Percentiles rank a stretch among this genome's conserved stretches.
These are phyloP conservation scores for Pseudomyrmex flavicornis DNA, from an alignment of 1,140 invertebrate species.

Conservation along the genomic window DNA sequence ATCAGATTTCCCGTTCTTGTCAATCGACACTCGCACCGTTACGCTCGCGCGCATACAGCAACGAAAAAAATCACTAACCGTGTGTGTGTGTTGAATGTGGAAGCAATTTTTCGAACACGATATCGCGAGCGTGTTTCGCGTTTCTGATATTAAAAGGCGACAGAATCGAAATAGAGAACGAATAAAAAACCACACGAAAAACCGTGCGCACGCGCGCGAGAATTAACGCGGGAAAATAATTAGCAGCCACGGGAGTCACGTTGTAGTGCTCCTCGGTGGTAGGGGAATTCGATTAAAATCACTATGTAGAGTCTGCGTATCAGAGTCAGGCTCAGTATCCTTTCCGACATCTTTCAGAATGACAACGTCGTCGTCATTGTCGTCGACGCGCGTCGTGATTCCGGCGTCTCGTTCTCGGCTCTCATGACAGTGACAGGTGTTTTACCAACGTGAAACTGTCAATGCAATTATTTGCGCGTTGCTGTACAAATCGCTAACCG, in stretches of 20 bases:
- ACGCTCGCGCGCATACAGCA: background rate
- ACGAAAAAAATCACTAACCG: constrained; percentile 1
- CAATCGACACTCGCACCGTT: background rate
- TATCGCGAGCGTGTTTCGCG: background rate
- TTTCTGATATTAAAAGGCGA: background rate
- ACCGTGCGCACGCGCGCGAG: constrained; percentile 18
- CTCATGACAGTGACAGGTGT: constrained; percentile 24
- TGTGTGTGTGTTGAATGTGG: background rate
- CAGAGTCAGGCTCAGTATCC: constrained; percentile 67
- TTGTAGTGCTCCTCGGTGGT: constrained; percentile 38
- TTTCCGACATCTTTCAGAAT: constrained; percentile 66
- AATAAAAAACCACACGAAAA: constrained; percentile 2
- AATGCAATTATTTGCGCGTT: constrained; percentile 36
- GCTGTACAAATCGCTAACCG: background rate
- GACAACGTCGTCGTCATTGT: constrained; percentile 53
- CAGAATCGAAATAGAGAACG: background rate
- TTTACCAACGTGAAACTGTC: constrained; percentile 45
- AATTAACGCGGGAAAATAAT: constrained; percentile 61
- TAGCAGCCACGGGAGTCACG: constrained; percentile 21
- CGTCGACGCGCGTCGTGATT: constrained; percentile 11
- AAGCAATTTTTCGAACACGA: constrained; percentile 27
- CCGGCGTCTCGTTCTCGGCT: background rate
- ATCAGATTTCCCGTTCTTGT: constrained; percentile 36
- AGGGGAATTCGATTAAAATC: constrained; percentile 69
- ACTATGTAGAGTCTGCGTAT: constrained; percentile 55